Base-by-base conservation (phyloP, 2,797 vertebrate genomes). In the Cacajao melanocephalus region DNA sequence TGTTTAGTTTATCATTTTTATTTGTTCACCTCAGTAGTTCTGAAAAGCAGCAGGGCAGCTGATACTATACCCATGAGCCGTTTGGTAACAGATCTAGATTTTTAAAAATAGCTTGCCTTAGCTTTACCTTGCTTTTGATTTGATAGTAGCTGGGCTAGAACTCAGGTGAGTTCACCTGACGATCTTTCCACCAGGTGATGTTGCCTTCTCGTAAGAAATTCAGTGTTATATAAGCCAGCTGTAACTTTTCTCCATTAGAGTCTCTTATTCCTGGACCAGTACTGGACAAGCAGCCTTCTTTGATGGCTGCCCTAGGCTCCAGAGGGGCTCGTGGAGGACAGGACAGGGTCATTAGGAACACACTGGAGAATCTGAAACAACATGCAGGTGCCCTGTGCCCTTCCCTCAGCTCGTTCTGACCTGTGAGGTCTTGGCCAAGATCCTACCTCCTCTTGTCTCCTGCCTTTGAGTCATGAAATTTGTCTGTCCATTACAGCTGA, bases 401-500 rank as follows among this genome's bases (percentile, higher is more conserved):
- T 85, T 46, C 55, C 26, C 39, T 67, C 28, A 8, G 33, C 36
- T 97, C 28, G 8, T 50, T 48, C 26, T 11, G 41, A 39, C n/a
- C 48, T 73, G 0, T 70, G 46, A 94, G 61, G 41, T 82, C 46
- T 55, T 87, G 26, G 33, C 72, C 17, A 80, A 67, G 88, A 73
- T 83, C 12, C 41, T 55, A 22, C 46, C 28, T 95, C 64, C 36
- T 80, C 7, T 22, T 55, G 0, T 13, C 78, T 72, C 15, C 30
- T 52, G 50, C 52, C n/a, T 57, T 61, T 73, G 19, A 70, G 22
- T 93, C 93, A 83, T 30, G 57, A 14, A 33, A 44, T 58, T 14
- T 48, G 67, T 82, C 64, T 94, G 4, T 85, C 11, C 19, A 44
- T 30, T 1, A 12, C 86, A 99, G 99, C 95, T 99, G 97, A 99